Evolutionary conservation across 1,140 invertebrate genomes (phyloP).

Genomic region (Lordiphosa collinella): DNA sequence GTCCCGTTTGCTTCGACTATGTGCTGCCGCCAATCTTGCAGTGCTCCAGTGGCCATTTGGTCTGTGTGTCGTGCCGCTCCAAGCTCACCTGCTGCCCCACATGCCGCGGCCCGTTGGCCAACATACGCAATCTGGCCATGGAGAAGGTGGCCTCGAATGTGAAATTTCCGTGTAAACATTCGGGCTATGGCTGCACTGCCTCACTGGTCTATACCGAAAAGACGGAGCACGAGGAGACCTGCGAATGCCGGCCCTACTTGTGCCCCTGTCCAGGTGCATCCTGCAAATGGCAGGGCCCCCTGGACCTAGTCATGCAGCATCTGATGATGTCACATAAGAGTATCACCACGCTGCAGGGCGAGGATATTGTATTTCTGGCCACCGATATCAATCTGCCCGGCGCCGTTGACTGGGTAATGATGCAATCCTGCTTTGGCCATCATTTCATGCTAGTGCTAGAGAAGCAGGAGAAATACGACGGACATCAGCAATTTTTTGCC

Average conservation of each 20-base stretch:
- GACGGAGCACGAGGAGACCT: constrained; percentile 98
- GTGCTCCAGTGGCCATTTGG: constrained; percentile 92
- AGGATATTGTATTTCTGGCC: constrained; percentile 99
- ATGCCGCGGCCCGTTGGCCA: constrained; percentile 96
- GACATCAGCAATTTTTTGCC: constrained; percentile 99
- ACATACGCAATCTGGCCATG: constrained; percentile 99
- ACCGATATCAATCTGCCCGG: constrained; percentile 99
- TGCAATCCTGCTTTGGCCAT: constrained; percentile 99
- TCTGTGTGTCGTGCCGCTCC: constrained; percentile 96
- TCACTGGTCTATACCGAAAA: constrained; percentile 98
- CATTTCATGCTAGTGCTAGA: constrained; percentile 99
- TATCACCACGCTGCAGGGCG: constrained; percentile 97
- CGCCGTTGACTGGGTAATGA: constrained; percentile 99
- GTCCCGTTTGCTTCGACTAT: constrained; percentile 99
- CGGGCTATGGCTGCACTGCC: constrained; percentile 95
- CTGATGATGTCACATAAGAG: constrained; percentile 98
- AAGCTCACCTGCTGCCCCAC: constrained; percentile 98
- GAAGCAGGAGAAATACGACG: constrained; percentile 99
- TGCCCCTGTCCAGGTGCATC: constrained; percentile 99
- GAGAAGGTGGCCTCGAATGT: constrained; percentile 99
- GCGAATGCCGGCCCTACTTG: constrained; percentile 97
- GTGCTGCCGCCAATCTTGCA: constrained; percentile 97
- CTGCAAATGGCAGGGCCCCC: constrained; percentile 98
- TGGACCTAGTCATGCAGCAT: constrained; percentile 98
- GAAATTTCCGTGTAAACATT: constrained; percentile 99